These are phyloP conservation scores for Apaloderma vittatum DNA, from an alignment of 2,113 vertebrate species.

Conservation along the genomic window DNA sequence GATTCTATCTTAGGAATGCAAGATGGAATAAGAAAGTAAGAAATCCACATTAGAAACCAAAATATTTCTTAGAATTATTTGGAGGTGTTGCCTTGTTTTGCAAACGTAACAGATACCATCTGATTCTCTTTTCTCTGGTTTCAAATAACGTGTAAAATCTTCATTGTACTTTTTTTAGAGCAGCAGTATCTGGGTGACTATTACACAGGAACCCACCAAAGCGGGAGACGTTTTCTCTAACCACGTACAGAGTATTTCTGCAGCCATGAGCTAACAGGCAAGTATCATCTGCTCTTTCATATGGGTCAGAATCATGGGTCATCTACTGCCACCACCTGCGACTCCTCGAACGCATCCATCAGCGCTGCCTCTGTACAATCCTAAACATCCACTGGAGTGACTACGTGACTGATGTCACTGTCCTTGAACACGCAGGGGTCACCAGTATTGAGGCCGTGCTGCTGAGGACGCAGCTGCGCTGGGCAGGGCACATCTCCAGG, in stretches of 20 bases:
- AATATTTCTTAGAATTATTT: background rate
- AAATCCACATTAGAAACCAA: background rate
- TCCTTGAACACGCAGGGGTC: no score
- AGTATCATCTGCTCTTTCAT: no score
- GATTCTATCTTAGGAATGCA: background rate
- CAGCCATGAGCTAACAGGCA: background rate
- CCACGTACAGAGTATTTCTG: background rate
- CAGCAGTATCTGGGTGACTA: background rate
- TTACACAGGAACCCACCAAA: background rate
- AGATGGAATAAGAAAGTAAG: fast-evolving
- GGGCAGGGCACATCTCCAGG: no score
- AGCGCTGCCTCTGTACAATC: no score
- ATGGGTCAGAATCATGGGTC: no score
- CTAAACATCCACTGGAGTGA: no score
- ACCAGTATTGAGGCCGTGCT: no score
- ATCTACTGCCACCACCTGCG: no score
- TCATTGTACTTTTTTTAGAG: background rate
- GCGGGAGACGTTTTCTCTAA: background rate
- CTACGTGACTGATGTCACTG: no score
- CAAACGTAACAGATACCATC: background rate
- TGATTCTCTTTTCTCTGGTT: background rate
- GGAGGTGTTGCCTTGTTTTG: background rate
- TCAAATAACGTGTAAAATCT: background rate
- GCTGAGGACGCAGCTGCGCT: no score
- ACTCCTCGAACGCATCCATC: no score